These are phyloP conservation scores for Aplocera efformata DNA, from an alignment of 2,888 invertebrate species.

Conservation along the genomic window DNA sequence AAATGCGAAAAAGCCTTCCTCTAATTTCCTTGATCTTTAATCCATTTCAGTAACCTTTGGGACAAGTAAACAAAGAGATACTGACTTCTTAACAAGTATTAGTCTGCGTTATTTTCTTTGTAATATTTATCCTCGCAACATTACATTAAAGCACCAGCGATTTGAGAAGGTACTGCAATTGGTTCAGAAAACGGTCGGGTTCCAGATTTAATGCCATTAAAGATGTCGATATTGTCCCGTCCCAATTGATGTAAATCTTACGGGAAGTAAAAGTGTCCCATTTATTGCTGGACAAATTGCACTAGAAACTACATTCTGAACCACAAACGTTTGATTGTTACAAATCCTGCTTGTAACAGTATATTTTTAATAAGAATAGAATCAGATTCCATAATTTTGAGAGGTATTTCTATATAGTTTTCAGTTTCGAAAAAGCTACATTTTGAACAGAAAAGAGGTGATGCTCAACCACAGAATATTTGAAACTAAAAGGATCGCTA, in stretches of 20 bases:
- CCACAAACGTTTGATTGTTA: slow-evolving; percentile 5
- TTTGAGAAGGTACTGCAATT: slow-evolving; percentile 32
- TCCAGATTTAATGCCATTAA: slow-evolving; percentile 48
- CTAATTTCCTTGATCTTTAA: slow-evolving; percentile 24
- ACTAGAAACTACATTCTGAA: no score
- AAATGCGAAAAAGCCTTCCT: slow-evolving; percentile 17
- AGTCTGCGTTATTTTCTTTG: slow-evolving; percentile 8
- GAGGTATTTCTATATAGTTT: no score
- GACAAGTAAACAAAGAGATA: slow-evolving; percentile 26
- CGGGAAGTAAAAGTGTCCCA: slow-evolving; percentile 44
- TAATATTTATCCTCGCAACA: slow-evolving; percentile 27
- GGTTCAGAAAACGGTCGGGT: slow-evolving; percentile 44
- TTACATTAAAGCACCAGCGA: slow-evolving; percentile 45
- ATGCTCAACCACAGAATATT: no score
- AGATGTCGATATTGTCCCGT: slow-evolving; percentile 45
- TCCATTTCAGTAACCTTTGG: slow-evolving; percentile 21
- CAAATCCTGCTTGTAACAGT: no score
- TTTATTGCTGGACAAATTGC: slow-evolving; percentile 41
- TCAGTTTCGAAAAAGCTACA: no score
- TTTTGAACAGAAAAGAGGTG: slow-evolving; percentile 37
- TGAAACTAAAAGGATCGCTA: slow-evolving; percentile 41
- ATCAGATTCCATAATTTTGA: no score
- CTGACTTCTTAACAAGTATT: slow-evolving; percentile 27
- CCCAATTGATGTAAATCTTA: slow-evolving; percentile 42
- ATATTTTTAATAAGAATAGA: no score